Evolutionary conservation across 2,797 vertebrate genomes (phyloP).

Genomic region (Tragelaphus oryx): DNA sequence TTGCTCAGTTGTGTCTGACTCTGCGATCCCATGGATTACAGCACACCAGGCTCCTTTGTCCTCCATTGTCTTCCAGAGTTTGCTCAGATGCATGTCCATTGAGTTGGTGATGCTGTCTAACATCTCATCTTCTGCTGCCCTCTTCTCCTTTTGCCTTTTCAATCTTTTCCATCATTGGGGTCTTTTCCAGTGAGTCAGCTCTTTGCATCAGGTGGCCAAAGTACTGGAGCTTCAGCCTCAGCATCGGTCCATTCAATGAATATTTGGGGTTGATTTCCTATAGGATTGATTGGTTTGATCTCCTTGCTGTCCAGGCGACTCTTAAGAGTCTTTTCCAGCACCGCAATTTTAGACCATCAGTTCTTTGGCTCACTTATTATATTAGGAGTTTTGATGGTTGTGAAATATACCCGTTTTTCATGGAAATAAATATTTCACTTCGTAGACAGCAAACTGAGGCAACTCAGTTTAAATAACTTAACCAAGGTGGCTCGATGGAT

Average conservation of each 20-base stretch:
- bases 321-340: not conserved
- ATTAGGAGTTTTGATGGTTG: slow-evolving; percentile 11
- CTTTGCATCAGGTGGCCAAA: not conserved
- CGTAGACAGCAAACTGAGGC: not conserved
- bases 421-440: not conserved
- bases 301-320: not conserved
- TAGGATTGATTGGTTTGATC: not conserved
- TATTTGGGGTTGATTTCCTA: not conserved
- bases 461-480: slow-evolving; percentile 11
- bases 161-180: not conserved
- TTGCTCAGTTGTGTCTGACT: not conserved
- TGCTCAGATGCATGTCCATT: not conserved
- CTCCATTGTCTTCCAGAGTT: not conserved
- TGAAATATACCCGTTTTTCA: not conserved
- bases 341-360: not conserved
- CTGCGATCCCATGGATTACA: not conserved
- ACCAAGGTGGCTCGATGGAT: not conserved
- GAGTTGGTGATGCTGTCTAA: not conserved
- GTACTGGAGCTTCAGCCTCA: not conserved
- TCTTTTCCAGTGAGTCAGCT: not conserved
- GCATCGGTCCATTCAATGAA: not conserved
- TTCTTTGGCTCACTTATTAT: not conserved
- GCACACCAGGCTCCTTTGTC: not conserved
- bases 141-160: not conserved
- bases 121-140: not conserved